phyloP scores from a whole-genome alignment of 23 tunicate genomes.

The Phallusia fumigata region DNA sequence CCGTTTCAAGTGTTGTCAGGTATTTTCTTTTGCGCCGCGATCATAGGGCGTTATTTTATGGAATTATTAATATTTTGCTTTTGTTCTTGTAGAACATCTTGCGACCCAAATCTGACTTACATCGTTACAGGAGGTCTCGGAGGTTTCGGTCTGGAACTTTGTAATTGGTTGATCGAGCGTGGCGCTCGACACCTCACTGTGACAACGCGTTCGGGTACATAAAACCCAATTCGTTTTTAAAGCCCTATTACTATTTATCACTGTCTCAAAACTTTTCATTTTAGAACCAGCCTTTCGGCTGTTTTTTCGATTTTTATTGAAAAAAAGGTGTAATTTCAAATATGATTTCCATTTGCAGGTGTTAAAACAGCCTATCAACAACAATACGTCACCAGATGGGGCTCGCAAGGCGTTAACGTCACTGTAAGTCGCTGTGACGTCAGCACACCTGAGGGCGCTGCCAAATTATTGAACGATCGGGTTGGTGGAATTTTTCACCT shows the following conservation, averaged over 20 bases:
- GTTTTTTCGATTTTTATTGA: too few species aligned
- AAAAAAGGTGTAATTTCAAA: background rate
- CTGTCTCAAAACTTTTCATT: background rate
- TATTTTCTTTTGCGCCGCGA: too few species aligned
- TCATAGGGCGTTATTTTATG: background rate
- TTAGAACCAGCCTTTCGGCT: background rate
- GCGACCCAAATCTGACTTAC: background rate
- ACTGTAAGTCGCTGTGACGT: constrained; percentile 17
- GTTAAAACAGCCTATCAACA: constrained; percentile 15
- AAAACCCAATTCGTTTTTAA: background rate
- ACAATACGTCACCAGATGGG: constrained; percentile 6
- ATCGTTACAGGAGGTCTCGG: constrained; percentile 34
- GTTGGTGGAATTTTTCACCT: constrained; percentile 26
- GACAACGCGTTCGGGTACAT: constrained; percentile 26
- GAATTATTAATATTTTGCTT: too few species aligned
- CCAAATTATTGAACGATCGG: background rate
- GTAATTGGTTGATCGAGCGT: constrained; percentile 18
- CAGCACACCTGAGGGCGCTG: background rate
- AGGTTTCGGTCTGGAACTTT: constrained; percentile 30
- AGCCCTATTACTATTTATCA: background rate
- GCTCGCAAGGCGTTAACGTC: constrained; percentile 1
- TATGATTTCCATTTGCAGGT: constrained; percentile 13
- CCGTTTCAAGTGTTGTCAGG: background rate
- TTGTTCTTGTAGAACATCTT: background rate
- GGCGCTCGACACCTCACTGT: constrained; percentile 12